phyloP scores from a whole-genome alignment of 2,888 invertebrate species.

The Myathropa florea region DNA sequence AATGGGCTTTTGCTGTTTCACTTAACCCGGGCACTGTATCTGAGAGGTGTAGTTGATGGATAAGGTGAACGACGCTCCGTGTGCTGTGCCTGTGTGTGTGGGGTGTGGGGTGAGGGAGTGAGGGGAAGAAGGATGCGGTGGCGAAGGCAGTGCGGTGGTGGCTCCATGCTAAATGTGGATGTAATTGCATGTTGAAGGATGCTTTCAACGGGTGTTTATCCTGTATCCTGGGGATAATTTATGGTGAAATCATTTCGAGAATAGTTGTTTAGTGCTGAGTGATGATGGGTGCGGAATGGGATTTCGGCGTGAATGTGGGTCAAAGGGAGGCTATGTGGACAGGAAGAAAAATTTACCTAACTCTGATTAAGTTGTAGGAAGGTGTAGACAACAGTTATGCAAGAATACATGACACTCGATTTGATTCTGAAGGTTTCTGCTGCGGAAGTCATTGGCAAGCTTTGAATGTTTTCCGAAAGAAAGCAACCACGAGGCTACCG shows the following conservation, averaged over 20 bases:
- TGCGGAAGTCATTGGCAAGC: too few relatives aligned
- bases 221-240: conserved; percentile 33
- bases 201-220: conserved; percentile 57
- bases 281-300: not conserved
- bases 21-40: conserved; percentile 25
- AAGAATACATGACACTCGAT: too few relatives aligned
- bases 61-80: not conserved
- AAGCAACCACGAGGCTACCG: too few relatives aligned
- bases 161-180: conserved; percentile 40
- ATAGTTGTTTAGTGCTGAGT: not conserved
- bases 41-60: conserved; percentile 38
- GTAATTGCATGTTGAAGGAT: conserved; percentile 67
- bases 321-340: not conserved
- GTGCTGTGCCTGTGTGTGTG: not conserved
- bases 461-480: too few relatives aligned
- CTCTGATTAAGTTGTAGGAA: not conserved
- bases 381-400: not conserved
- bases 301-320: not conserved
- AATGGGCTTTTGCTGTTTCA: conserved; percentile 63
- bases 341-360: not conserved
- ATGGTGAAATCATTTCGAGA: conserved; percentile 27
- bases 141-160: too few relatives aligned
- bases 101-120: not conserved
- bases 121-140: not conserved
- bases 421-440: too few relatives aligned